Evolutionary conservation across 2,797 vertebrate genomes (phyloP).

Genomic region (Falco naumanni): DNA sequence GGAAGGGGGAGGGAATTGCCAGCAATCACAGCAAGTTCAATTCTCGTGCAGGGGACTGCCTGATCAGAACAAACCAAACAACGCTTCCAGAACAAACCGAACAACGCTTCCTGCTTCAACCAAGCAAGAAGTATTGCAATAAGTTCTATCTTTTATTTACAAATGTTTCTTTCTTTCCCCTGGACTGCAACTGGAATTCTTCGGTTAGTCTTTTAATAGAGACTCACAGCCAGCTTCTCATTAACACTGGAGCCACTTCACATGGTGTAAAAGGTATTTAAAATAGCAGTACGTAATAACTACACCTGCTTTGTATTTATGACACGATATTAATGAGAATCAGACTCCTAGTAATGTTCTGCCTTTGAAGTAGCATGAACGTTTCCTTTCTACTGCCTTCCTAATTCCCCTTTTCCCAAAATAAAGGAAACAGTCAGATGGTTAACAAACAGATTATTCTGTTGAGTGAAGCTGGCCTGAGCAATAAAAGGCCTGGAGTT

Average conservation of each 20-base stretch:
- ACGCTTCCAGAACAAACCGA: background rate
- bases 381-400: conserved; percentile 33
- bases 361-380: conserved; percentile 56
- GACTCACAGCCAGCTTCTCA: background rate
- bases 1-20: background rate
- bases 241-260: background rate
- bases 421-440: conserved; percentile 17
- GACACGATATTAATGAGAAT: background rate
- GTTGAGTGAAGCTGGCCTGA: background rate
- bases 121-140: background rate
- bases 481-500: background rate
- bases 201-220: background rate
- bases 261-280: background rate
- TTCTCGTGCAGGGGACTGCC: background rate
- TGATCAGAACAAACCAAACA: background rate
- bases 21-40: background rate
- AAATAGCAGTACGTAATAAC: background rate
- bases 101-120: background rate
- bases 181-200: background rate
- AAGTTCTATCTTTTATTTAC: background rate
- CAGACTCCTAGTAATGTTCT: background rate
- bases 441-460: conserved; percentile 17
- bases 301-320: background rate
- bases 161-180: background rate
- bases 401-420: conserved; percentile 10